phyloP scores from a whole-genome alignment of 37 sponge, comb jelly and placozoan genomes.

The Mnemiopsis leidyi region DNA sequence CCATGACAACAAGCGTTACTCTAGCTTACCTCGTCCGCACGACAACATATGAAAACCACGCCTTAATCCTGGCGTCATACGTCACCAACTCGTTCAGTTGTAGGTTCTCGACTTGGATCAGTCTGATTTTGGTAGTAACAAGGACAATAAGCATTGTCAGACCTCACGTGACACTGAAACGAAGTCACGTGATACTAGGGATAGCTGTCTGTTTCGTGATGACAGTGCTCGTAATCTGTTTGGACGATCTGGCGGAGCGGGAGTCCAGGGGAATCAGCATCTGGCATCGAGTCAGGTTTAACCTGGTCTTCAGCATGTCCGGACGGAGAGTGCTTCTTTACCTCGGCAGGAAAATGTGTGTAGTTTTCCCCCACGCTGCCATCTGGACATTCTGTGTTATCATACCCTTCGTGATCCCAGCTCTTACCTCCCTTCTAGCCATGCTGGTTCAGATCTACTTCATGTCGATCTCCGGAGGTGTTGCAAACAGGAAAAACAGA shows the following conservation, averaged over 20 bases:
- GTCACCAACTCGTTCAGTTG: background rate
- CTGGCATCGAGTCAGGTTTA: constrained; percentile 1
- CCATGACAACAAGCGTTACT: background rate
- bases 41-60: background rate
- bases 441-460: background rate
- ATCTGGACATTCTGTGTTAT: background rate
- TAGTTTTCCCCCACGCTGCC: background rate
- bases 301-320: background rate
- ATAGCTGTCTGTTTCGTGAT: background rate
- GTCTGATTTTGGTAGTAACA: background rate
- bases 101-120: background rate
- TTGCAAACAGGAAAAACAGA: background rate
- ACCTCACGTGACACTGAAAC: background rate
- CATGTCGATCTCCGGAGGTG: background rate
- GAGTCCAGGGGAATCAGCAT: background rate
- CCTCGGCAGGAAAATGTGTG: background rate
- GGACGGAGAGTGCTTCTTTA: background rate
- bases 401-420: background rate
- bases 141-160: background rate
- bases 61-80: background rate
- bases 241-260: background rate
- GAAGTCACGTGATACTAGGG: background rate
- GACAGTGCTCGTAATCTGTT: background rate
- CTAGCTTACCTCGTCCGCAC: background rate
- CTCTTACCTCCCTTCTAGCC: background rate